These are phyloP conservation scores for Micrasema minimum DNA, from an alignment of 1,140 invertebrate species.

Conservation along the genomic window DNA sequence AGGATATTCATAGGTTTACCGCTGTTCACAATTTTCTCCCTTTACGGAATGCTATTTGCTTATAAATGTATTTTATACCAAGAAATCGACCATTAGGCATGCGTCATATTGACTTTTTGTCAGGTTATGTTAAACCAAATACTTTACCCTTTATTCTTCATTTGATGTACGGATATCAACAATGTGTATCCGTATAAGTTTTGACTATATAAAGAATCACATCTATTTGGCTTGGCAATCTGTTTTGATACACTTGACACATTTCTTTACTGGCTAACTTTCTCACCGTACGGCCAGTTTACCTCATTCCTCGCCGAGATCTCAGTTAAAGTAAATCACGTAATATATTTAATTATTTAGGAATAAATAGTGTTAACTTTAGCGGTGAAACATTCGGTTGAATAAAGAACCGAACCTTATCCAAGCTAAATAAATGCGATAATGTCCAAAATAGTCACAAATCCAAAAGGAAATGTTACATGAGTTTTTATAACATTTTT, in stretches of 20 bases:
- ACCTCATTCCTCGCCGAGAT: too few relatives aligned
- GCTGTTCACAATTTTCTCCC: slow-evolving; percentile 51
- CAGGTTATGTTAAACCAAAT: slow-evolving; percentile 26
- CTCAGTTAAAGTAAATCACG: too few relatives aligned
- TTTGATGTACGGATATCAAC: neutral
- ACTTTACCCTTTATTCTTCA: slow-evolving; percentile 2
- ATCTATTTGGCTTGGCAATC: slow-evolving; percentile 14
- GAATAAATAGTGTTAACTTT: too few relatives aligned
- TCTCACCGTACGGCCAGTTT: neutral
- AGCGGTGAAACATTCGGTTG: too few relatives aligned
- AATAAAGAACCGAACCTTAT: too few relatives aligned
- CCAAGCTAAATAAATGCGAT: slow-evolving; percentile 16
- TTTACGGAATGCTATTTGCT: slow-evolving; percentile 49
- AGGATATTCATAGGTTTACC: slow-evolving; percentile 51
- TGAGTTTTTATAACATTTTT: slow-evolving; percentile 36
- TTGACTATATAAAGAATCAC: slow-evolving; percentile 4
- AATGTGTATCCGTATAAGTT: neutral
- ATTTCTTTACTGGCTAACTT: slow-evolving; percentile 4
- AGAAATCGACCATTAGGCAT: slow-evolving; percentile 41
- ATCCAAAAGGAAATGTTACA: slow-evolving; percentile 23
- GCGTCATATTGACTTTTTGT: slow-evolving; percentile 35
- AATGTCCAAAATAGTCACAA: slow-evolving; percentile 3
- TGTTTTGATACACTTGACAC: neutral
- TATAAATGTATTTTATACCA: slow-evolving; percentile 51
- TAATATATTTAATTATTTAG: neutral